These are phyloP conservation scores for Melipona beecheii DNA, from an alignment of 2,888 invertebrate species.

Conservation along the genomic window DNA sequence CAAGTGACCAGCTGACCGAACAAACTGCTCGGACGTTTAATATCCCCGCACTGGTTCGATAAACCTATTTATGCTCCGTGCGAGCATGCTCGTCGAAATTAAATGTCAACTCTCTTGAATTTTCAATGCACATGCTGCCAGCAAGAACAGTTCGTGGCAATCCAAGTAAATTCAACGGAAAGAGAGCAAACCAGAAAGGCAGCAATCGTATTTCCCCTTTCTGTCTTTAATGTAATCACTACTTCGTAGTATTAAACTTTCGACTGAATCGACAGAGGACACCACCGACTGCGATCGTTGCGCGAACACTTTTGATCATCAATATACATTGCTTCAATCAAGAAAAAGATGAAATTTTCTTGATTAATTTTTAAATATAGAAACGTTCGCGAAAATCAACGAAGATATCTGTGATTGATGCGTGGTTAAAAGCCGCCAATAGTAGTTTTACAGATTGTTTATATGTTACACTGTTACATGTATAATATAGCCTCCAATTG, in stretches of 20 bases:
- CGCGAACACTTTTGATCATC: not conserved
- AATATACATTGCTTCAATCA: not conserved
- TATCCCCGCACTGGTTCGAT: conserved; percentile 13
- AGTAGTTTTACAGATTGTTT: not conserved
- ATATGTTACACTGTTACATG: not conserved
- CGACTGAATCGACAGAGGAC: conserved; percentile 22
- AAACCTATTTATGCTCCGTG: not conserved
- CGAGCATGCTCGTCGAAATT: not conserved
- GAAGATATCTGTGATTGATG: not conserved
- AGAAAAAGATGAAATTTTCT: too few relatives aligned
- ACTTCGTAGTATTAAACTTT: conserved; percentile 5
- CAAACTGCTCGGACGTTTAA: conserved; percentile 17
- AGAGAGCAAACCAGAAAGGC: conserved; percentile 44
- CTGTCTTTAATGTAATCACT: conserved; percentile 11
- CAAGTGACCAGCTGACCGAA: conserved; percentile 67
- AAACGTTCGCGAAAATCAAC: too few relatives aligned
- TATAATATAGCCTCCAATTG: not conserved
- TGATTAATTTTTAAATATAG: too few relatives aligned
- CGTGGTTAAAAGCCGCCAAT: not conserved
- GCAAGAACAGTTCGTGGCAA: not conserved
- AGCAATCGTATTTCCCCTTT: conserved; percentile 23
- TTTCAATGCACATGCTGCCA: not conserved
- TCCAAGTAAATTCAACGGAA: conserved; percentile 19
- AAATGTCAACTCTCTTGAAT: too few relatives aligned
- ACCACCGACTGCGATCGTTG: conserved; percentile 27